These are phyloP conservation scores for Malurus leucopterus DNA, from an alignment of 2,797 vertebrate species.

Conservation along the genomic window DNA sequence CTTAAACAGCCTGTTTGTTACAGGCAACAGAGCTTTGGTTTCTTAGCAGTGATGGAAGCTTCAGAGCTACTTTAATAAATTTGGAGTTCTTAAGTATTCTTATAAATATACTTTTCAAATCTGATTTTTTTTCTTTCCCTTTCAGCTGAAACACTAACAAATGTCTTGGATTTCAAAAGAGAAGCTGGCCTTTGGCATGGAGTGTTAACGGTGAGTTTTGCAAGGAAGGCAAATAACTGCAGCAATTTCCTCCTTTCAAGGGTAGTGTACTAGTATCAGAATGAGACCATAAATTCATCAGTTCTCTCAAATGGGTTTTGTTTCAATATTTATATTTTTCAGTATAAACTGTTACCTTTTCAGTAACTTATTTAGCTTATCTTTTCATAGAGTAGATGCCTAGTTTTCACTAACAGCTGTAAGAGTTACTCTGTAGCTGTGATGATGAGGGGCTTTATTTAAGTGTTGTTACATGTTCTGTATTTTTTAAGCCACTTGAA, in stretches of 20 bases:
- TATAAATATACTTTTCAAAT: background rate
- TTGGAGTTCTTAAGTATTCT: background rate
- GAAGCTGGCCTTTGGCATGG: constrained; percentile 95
- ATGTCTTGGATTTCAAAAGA: constrained; percentile 96
- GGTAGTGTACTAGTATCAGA: background rate
- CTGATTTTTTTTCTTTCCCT: constrained; percentile 9
- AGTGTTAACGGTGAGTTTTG: constrained; percentile 86
- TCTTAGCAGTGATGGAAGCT: background rate
- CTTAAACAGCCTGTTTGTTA: background rate
- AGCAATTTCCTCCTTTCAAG: background rate
- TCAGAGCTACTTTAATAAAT: background rate
- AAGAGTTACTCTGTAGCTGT: background rate
- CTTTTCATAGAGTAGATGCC: background rate
- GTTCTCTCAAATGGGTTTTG: background rate
- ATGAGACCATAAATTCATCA: background rate
- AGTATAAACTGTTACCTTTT: background rate
- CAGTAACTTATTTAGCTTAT: background rate
- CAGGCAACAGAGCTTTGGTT: background rate
- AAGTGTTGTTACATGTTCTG: background rate
- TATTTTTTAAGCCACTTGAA: background rate
- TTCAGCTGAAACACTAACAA: constrained; percentile 90
- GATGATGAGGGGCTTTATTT: background rate
- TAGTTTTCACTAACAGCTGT: background rate
- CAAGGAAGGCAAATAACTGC: background rate
- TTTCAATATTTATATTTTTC: background rate